Conservation (phyloP, 2,113 vertebrate genomes). For the Barnardius zonarius region DNA sequence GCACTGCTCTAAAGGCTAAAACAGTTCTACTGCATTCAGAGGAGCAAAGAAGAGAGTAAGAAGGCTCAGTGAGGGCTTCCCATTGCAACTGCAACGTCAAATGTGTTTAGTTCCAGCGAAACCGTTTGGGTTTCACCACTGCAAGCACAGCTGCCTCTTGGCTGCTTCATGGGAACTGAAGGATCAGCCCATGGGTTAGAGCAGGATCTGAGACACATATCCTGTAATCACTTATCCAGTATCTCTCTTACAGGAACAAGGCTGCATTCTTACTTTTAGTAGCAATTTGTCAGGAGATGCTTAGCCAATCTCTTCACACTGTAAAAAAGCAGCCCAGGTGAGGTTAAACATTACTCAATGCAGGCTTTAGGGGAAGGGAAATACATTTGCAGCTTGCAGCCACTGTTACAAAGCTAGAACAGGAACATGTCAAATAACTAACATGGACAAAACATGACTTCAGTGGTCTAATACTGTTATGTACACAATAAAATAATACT, state of each 20-base stretch:
- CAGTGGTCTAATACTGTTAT: slow-evolving; percentile 82
- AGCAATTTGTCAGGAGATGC: slow-evolving; percentile 5
- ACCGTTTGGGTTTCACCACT: background rate
- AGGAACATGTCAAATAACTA: slow-evolving; percentile 31
- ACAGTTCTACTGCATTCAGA: slow-evolving; percentile 51
- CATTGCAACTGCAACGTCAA: background rate
- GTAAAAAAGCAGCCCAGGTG: slow-evolving; percentile 1
- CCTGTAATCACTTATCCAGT: background rate
- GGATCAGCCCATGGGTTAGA: background rate
- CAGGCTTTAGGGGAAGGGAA: background rate
- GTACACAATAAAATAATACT: slow-evolving; percentile 83
- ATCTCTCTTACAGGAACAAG: background rate
- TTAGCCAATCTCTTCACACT: slow-evolving; percentile 33
- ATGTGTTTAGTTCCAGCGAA: background rate
- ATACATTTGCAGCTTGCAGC: background rate
- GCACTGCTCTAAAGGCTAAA: slow-evolving; percentile 81
- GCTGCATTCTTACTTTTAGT: background rate
- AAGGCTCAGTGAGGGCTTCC: background rate
- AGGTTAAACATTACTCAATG: slow-evolving; percentile 12
- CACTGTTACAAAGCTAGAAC: background rate
- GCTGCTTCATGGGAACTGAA: background rate
- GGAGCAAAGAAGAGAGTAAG: background rate
- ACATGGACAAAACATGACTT: slow-evolving; percentile 60
- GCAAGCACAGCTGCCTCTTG: background rate
- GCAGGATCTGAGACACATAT: background rate